These are phyloP conservation scores for Bombus vancouverensis DNA, from an alignment of 1,140 invertebrate species.

Conservation along the genomic window DNA sequence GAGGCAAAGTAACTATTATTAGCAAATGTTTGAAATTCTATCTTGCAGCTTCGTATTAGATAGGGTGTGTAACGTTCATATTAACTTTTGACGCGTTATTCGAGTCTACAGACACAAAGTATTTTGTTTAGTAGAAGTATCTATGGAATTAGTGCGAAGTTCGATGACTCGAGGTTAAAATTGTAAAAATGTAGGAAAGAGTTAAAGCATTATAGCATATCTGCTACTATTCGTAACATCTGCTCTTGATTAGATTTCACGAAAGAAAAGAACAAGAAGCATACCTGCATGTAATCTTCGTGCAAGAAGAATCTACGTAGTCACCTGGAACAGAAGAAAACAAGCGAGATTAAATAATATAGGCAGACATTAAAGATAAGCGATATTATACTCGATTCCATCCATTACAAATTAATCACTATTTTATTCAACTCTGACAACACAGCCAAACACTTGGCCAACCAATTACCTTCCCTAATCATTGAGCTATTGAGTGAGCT, in stretches of 20 bases:
- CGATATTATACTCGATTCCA: too few relatives aligned
- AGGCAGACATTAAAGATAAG: too few relatives aligned
- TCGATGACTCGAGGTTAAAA: not conserved
- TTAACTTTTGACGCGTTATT: not conserved
- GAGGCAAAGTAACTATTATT: not conserved
- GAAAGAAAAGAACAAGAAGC: not conserved
- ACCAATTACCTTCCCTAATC: too few relatives aligned
- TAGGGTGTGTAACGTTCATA: not conserved
- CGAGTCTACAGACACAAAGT: not conserved
- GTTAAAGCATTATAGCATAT: too few relatives aligned
- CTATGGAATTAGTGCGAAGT: not conserved
- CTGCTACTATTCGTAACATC: too few relatives aligned
- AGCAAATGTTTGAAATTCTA: too few relatives aligned
- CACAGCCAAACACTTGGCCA: too few relatives aligned
- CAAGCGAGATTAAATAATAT: not conserved
- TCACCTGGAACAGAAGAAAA: not conserved
- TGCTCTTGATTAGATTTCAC: too few relatives aligned
- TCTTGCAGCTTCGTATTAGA: too few relatives aligned
- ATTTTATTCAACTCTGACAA: too few relatives aligned
- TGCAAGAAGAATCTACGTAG: not conserved
- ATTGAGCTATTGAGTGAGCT: too few relatives aligned
- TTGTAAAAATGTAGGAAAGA: not conserved
- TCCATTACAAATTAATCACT: too few relatives aligned
- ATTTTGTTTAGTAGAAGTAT: not conserved
- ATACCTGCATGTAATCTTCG: not conserved